phyloP scores from a whole-genome alignment of 1,140 invertebrate genomes.

The Akabosia matsudoensis region DNA sequence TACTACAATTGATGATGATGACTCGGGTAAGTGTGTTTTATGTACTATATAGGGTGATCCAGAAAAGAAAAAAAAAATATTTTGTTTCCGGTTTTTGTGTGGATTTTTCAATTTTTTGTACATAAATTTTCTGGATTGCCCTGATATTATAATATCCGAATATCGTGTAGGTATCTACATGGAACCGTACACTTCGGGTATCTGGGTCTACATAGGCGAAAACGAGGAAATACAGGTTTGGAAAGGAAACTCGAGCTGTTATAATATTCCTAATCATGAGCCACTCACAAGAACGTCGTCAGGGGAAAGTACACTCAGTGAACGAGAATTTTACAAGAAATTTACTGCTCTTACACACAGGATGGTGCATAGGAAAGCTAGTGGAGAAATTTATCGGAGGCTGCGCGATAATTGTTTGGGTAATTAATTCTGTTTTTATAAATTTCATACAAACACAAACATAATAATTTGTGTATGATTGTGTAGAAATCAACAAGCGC shows the following conservation, averaged over 20 bases:
- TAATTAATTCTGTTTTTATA: conserved; percentile 51
- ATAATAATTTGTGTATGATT: neutral
- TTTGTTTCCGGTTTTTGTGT: too few relatives aligned
- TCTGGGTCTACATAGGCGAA: conserved; percentile 74
- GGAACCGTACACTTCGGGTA: conserved; percentile 50
- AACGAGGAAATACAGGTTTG: conserved; percentile 67
- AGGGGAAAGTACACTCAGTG: conserved; percentile 75
- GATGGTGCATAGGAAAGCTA: conserved; percentile 86
- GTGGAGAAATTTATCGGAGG: conserved; percentile 82
- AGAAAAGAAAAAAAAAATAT: neutral
- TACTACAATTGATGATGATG: conserved; percentile 48
- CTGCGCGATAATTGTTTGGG: conserved; percentile 79
- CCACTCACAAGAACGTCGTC: conserved; percentile 51
- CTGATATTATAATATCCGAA: neutral
- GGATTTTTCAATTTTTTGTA: too few relatives aligned
- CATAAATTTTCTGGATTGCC: too few relatives aligned
- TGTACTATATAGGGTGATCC: neutral
- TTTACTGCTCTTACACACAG: conserved; percentile 83
- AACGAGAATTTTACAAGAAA: conserved; percentile 77
- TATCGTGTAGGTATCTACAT: conserved; percentile 28
- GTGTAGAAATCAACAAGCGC: conserved; percentile 44
- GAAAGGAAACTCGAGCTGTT: conserved; percentile 49
- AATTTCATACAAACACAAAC: neutral
- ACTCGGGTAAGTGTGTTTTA: conserved; percentile 38
- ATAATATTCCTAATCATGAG: conserved; percentile 28